Evolutionary conservation across 2,888 invertebrate genomes (phyloP).

Genomic region (Coronaproctus castanopsis): DNA sequence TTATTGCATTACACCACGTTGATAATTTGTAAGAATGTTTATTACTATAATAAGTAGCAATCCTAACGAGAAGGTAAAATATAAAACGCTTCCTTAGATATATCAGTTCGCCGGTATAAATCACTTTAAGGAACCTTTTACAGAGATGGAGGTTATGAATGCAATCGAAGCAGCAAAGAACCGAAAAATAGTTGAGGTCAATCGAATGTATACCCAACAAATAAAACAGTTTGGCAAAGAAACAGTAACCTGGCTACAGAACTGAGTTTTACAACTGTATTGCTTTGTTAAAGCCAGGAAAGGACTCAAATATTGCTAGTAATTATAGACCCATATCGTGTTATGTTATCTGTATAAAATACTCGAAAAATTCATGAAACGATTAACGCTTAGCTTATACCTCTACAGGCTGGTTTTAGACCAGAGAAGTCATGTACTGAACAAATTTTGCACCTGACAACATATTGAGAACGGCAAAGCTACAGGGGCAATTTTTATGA

Average conservation of each 20-base stretch:
- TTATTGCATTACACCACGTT: too few species aligned
- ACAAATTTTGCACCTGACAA: not conserved
- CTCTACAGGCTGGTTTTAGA: not conserved
- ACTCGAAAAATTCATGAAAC: not conserved
- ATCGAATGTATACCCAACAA: not conserved
- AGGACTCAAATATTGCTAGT: not conserved
- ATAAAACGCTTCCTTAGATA: not conserved
- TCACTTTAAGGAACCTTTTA: not conserved
- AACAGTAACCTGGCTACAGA: not conserved
- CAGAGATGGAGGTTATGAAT: not conserved
- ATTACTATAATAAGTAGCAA: not conserved
- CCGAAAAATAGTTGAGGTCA: not conserved
- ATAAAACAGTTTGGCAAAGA: not conserved
- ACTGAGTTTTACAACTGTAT: not conserved
- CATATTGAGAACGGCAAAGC: not conserved
- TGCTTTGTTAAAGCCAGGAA: not conserved
- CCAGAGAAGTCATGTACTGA: not conserved
- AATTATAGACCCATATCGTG: not conserved
- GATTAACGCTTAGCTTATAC: not conserved
- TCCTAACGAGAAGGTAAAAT: not conserved
- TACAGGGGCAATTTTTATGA: not conserved
- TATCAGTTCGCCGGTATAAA: not conserved
- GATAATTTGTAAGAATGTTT: too few species aligned
- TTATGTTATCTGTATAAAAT: not conserved
- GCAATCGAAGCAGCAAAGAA: not conserved